Conservation (phyloP, 37 sponge, comb jelly and placozoan genomes). For the Cliona cf. orientalis region DNA sequence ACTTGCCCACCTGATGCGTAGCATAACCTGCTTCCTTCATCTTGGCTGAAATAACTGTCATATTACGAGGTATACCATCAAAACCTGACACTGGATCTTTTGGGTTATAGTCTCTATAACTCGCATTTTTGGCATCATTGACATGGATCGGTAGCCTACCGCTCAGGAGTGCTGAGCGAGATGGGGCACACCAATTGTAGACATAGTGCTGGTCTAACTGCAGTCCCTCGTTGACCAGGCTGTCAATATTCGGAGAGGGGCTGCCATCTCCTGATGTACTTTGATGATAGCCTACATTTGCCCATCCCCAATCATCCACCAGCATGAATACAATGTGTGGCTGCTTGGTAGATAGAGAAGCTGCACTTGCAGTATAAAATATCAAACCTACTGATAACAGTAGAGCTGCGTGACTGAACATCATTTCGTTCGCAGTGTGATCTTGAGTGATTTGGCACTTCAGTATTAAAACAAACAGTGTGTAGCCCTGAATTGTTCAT, state of each 20-base stretch:
- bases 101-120: slow-evolving; percentile 2
- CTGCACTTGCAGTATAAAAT: neutral
- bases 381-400: neutral
- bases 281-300: slow-evolving; percentile 1
- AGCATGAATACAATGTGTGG: slow-evolving; percentile 15
- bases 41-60: slow-evolving; percentile 35
- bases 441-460: too few relatives aligned
- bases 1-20: slow-evolving; percentile 35
- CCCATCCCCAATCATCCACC: slow-evolving; percentile 53
- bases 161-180: slow-evolving; percentile 34
- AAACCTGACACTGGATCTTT: slow-evolving; percentile 27
- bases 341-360: neutral
- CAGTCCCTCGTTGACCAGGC: slow-evolving; percentile 19
- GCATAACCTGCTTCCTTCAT: slow-evolving; percentile 36
- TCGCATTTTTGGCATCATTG: neutral
- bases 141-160: slow-evolving; percentile 35
- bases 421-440: neutral
- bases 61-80: slow-evolving; percentile 28
- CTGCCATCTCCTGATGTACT: neutral
- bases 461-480: too few relatives aligned
- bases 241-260: slow-evolving; percentile 31
- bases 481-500: too few relatives aligned
- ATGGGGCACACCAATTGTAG: slow-evolving; percentile 11
- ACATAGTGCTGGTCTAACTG: slow-evolving; percentile 17
- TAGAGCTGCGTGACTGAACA: neutral